Evolutionary conservation across 2,888 invertebrate genomes (phyloP), one percentile per base, ranked within the genome.

Genomic region (Prenolepis imparis): DNA sequence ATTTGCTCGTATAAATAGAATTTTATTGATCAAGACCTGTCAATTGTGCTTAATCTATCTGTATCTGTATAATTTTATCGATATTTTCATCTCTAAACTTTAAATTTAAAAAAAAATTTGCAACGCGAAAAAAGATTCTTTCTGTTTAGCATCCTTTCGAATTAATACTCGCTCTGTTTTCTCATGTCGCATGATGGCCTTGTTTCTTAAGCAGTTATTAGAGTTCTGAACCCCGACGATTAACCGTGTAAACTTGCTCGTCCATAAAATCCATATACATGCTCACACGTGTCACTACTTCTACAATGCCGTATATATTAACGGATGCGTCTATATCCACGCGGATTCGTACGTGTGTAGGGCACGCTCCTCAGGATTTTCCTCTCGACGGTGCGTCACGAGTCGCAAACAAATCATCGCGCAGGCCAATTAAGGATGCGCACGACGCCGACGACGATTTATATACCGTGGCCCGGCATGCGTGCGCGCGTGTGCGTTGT

Each of bases 381-480:
- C 66, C 75, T 66, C 83, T 44, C 82, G 61, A 64, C 63, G 83
- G 73, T 72, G 55, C 84, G 81, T 88, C 89, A 88, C 89, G 88
- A 85, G 84, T 72, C 74, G 73, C 87, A 87, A 89, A 87, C 86
- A 89, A 89, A 89, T 89, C 82, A 85, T 85, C 78, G 64, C 84
- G 24, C 52, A 57, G 84, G 86, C 88, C 89, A 91, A 91, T 91
- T 91, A 91, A 89, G 88, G 83, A 83, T 85, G 70, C 78, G 87
- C 86, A 86, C 86, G 86, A 86, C 83, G 81, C 84, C 84, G 86
- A 86, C 83, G 81, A 85, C 84, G 86, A 90, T 91, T 91, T 91
- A 91, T 88, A 87, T 74, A 78, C 63, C 61, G 61, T 36, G 32
- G 21, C 0, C 61, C 67, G 57, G 72, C 68, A 28, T 59, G 77